Conservation (phyloP, 2,113 vertebrate species). For the Ciconia stormi region DNA sequence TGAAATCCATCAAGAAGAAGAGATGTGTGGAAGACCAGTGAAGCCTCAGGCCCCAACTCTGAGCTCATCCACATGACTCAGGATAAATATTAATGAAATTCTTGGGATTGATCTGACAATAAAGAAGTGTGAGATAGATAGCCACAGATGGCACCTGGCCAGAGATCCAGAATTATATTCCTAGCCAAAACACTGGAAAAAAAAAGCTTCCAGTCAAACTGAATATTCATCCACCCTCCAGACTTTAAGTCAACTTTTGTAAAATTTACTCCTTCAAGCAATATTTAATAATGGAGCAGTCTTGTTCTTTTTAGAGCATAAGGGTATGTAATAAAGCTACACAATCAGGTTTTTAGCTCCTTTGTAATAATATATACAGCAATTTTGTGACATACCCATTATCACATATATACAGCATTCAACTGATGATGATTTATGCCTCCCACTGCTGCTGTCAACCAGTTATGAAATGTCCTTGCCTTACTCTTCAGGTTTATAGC, state of each 20-base stretch:
- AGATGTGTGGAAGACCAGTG: background rate
- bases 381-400: background rate
- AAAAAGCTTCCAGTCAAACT: background rate
- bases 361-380: background rate
- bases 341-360: background rate
- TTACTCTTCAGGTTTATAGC: background rate
- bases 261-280: background rate
- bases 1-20: background rate
- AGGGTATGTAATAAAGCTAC: background rate
- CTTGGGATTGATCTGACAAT: background rate
- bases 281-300: background rate
- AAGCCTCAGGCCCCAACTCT: background rate
- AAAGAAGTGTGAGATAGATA: background rate
- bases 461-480: background rate
- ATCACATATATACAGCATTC: background rate
- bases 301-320: background rate
- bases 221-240: background rate
- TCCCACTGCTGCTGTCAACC: background rate
- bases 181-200: background rate
- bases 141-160: background rate
- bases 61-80: background rate
- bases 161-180: background rate
- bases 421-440: background rate
- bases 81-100: background rate
- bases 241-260: background rate